Conservation (phyloP, 2,113 vertebrate genomes). For the Rhipidura dahli region DNA sequence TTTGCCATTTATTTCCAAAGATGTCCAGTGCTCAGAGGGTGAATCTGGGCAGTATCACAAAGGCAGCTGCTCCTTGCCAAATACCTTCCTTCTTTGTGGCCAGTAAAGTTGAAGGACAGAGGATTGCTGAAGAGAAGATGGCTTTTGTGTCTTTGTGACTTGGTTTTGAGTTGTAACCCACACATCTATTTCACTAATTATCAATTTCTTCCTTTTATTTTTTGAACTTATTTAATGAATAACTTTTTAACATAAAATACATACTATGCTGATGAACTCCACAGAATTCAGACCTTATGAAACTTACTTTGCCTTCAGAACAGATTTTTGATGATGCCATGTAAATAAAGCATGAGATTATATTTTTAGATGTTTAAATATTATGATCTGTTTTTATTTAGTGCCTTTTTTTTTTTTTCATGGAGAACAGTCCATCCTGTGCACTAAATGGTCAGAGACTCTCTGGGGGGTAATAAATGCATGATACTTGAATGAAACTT, state of each 20-base stretch:
- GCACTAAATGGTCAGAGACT: not conserved
- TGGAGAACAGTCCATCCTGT: slow-evolving; percentile 3
- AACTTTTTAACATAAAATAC: not conserved
- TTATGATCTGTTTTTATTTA: not conserved
- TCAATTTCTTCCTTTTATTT: not conserved
- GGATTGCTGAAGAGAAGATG: not conserved
- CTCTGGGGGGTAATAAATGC: not conserved
- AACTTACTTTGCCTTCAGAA: not conserved
- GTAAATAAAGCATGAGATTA: not conserved
- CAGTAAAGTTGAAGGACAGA: not conserved
- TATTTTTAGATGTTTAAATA: not conserved
- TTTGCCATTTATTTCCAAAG: not conserved
- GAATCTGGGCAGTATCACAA: not conserved
- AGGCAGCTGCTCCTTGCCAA: not conserved
- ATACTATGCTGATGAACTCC: not conserved
- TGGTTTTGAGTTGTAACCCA: not conserved
- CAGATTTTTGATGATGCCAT: not conserved
- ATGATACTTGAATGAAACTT: not conserved
- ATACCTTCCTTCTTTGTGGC: not conserved
- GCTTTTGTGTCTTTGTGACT: not conserved
- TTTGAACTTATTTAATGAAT: not conserved
- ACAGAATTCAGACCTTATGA: not conserved
- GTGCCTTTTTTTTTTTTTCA: not conserved
- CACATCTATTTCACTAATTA: not conserved
- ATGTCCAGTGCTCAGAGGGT: not conserved